phyloP scores from a whole-genome alignment of 2,797 vertebrate genomes.

The Cichlasoma orientale region DNA sequence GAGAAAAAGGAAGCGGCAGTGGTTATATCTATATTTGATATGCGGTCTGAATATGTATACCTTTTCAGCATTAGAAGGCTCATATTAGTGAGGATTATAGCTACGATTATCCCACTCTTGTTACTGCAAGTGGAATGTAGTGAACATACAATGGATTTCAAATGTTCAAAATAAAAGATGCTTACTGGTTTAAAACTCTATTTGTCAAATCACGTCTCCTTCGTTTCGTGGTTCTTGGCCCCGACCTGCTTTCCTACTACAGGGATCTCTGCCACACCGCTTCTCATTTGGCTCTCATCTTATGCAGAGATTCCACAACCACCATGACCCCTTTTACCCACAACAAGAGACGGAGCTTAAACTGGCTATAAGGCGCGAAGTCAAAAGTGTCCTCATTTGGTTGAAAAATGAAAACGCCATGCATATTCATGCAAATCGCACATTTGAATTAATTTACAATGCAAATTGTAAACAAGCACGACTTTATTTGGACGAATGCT shows the following conservation, averaged over 20 bases:
- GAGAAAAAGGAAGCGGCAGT: conserved; percentile 24
- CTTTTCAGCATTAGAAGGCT: conserved; percentile 17
- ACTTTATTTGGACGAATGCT: conserved; percentile 47
- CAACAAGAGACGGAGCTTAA: conserved; percentile 42
- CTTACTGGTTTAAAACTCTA: too few species aligned
- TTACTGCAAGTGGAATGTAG: not conserved
- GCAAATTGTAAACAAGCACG: conserved; percentile 64
- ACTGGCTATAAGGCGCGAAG: conserved; percentile 33
- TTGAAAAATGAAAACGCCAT: conserved; percentile 21
- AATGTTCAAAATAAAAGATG: not conserved
- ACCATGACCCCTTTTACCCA: conserved; percentile 41
- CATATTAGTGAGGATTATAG: not conserved
- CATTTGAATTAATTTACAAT: conserved; percentile 69
- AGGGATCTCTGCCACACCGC: conserved; percentile 26
- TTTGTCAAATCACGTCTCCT: too few species aligned
- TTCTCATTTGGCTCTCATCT: conserved; percentile 66
- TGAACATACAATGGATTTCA: not conserved
- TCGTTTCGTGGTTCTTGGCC: conserved; percentile 32
- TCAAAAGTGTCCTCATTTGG: conserved; percentile 53
- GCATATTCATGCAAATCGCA: conserved; percentile 59
- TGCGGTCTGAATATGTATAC: conserved; percentile 19
- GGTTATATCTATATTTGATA: conserved; percentile 56
- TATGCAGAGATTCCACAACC: conserved; percentile 47
- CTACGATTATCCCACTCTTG: not conserved
- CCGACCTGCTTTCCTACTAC: conserved; percentile 25